Conservation (phyloP, 2,113 vertebrate species). For the Tragelaphus scriptus region DNA sequence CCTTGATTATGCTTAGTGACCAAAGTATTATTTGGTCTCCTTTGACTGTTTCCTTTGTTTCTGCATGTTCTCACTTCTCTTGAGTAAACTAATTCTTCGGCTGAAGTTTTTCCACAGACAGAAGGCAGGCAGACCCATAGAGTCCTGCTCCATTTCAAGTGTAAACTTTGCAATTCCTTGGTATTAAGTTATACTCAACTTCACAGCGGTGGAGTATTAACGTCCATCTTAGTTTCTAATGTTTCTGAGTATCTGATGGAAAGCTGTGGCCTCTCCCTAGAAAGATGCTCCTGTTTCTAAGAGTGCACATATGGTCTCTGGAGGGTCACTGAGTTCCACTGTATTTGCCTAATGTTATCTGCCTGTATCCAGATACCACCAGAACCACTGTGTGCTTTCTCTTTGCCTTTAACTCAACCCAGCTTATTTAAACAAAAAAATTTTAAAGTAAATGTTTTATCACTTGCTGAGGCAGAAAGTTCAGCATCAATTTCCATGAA, state of each 20-base stretch:
- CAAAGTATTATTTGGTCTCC: not conserved
- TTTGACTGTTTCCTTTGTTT: not conserved
- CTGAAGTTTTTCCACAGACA: not conserved
- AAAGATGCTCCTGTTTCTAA: not conserved
- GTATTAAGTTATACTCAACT: not conserved
- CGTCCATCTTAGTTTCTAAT: not conserved
- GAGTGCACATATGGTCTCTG: not conserved
- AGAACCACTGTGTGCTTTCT: not conserved
- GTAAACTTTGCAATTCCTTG: not conserved
- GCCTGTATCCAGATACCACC: not conserved
- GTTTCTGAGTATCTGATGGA: not conserved
- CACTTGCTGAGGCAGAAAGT: not conserved
- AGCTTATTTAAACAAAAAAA: not conserved
- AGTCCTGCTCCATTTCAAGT: not conserved
- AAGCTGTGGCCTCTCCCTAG: not conserved
- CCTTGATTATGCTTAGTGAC: not conserved
- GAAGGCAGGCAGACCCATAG: not conserved
- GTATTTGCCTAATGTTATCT: not conserved
- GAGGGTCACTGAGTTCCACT: not conserved
- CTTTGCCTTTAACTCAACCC: not conserved
- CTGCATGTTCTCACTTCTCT: not conserved
- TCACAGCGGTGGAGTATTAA: not conserved
- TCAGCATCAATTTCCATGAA: not conserved
- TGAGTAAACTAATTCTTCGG: not conserved
- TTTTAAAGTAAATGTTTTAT: not conserved